These are phyloP conservation scores for Sporophila hypoxantha DNA, from an alignment of 2,113 vertebrate species.

Conservation along the genomic window DNA sequence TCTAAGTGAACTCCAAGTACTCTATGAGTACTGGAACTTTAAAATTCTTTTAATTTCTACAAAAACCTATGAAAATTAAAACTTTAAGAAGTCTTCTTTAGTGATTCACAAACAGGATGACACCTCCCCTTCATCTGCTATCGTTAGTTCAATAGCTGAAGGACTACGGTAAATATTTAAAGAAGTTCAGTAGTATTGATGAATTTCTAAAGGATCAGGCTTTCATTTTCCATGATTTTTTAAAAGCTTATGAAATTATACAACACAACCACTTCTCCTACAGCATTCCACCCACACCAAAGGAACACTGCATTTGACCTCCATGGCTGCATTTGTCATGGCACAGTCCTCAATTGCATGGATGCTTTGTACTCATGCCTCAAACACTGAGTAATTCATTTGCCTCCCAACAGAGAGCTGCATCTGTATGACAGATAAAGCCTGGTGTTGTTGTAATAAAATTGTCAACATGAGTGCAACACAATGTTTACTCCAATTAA, in stretches of 20 bases:
- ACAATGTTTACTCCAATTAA: background rate
- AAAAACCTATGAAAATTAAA: background rate
- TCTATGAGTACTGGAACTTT: background rate
- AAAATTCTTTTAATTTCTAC: background rate
- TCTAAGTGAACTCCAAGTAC: background rate
- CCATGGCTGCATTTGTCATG: background rate
- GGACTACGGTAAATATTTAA: background rate
- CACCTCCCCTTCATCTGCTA: background rate
- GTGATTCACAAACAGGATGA: background rate
- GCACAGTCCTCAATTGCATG: no score
- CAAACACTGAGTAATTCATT: background rate
- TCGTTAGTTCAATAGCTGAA: background rate
- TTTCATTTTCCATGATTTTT: background rate
- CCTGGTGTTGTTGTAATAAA: background rate
- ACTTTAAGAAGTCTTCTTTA: background rate
- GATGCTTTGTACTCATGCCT: background rate
- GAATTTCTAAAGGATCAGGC: background rate
- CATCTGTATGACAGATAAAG: background rate
- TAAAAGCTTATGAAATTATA: background rate
- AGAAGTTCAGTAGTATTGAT: background rate
- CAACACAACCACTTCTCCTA: background rate
- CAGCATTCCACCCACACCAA: background rate
- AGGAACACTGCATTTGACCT: background rate
- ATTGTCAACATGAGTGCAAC: background rate
- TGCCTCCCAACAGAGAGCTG: background rate